Evolutionary conservation across 2,113 vertebrate species (phyloP).

Genomic region (Aphyosemion australe): DNA sequence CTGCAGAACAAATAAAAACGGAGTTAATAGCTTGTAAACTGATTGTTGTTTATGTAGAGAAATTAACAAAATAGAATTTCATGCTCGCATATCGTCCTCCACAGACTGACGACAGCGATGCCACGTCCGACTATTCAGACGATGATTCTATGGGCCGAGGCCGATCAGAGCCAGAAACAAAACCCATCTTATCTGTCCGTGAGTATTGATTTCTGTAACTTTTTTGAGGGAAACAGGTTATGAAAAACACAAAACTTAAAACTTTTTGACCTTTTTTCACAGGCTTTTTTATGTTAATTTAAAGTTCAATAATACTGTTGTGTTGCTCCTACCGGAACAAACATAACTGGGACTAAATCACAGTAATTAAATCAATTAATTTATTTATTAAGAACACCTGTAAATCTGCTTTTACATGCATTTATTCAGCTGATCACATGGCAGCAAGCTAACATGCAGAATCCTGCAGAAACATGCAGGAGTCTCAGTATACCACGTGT

Average conservation of each 20-base stretch:
- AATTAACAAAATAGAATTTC: constrained; percentile 4
- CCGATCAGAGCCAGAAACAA: constrained; percentile 84
- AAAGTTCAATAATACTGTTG: background rate
- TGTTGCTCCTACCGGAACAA: background rate
- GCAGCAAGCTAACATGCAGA: background rate
- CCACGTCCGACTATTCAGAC: constrained; percentile 87
- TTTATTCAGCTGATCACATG: background rate
- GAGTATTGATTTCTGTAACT: constrained; percentile 70
- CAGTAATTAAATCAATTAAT: accelerated
- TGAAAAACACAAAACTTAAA: too few relatives aligned
- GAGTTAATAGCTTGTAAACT: constrained; percentile 38
- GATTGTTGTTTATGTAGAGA: constrained; percentile 23
- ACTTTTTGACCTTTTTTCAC: background rate
- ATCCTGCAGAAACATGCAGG: too few relatives aligned
- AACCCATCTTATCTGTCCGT: constrained; percentile 93
- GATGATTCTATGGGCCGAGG: constrained; percentile 82
- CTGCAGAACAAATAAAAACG: constrained; percentile 16
- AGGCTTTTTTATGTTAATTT: background rate
- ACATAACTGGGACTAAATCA: background rate
- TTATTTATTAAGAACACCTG: background rate
- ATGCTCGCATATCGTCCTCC: background rate
- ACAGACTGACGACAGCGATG: constrained; percentile 82
- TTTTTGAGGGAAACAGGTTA: too few relatives aligned
- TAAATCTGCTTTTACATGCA: background rate
- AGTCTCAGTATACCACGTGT: too few relatives aligned